Base-by-base conservation (phyloP, 2,797 vertebrate species). In the Peromyscus melanophrys region DNA sequence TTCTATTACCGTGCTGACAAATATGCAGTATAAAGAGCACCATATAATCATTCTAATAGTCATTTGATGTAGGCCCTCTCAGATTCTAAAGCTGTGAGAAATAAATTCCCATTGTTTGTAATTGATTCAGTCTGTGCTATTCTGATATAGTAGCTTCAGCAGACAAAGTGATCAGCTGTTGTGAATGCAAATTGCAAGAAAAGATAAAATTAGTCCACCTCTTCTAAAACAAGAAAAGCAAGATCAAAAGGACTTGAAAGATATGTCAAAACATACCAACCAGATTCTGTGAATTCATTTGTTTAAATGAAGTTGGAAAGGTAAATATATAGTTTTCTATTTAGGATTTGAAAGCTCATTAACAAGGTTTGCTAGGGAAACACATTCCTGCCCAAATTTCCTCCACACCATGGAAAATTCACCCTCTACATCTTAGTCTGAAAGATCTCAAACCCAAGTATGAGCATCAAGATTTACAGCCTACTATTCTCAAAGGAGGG, bases 381-480 rank as follows among this genome's bases (percentile, higher is more conserved):
- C 71, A 34, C 13, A 75, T 34, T 19, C 59, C 34, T 75, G 16
- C 4, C 19, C 46, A 80, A 9, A 90, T 1, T 31, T 49, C n/a
- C 1, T 89, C 43, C 11, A 37, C 10, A 57, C 10, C 14, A 75
- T 80, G 23, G 61, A 43, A 84, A 95, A 78, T 63, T 76, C 49
- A 93, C 17, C 78, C 73, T 91, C 19, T 90, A 27, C 69, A 63
- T 76, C 12, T 37, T 87, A n/a, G 5, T 12, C 14, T 52, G 23
- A 96, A 82, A 55, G 40, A 90, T 83, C 25, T 92, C 52, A 92
- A 76, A 90, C 75, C 4, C n/a, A 90, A 85, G 87, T 95, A 76
- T 84, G 27, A 94, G 12, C 14, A 76, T 77, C 34, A 29, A 81
- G 43, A 71, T 90, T 94, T 87, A 77, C 84, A 94, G 81, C 8